Conservation (phyloP, 2,797 vertebrate species). For the Capromys pilorides region DNA sequence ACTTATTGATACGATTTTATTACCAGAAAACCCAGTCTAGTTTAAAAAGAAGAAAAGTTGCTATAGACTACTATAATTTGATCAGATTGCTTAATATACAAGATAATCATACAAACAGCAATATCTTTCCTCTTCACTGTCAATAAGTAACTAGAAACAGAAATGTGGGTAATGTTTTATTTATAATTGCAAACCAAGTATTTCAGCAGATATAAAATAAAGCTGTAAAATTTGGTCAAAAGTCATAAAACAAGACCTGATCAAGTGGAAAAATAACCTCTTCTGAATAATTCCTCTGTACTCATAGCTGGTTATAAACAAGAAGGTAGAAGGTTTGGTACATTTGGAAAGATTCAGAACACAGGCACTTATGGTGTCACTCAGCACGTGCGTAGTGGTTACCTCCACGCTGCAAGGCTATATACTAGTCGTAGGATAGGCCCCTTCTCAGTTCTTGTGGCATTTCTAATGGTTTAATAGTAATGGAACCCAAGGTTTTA, state of each 20-base stretch:
- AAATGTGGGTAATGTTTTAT: neutral
- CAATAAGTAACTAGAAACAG: conserved; percentile 17
- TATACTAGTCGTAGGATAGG: neutral
- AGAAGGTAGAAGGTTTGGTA: neutral
- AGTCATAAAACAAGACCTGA: neutral
- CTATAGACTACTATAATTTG: neutral
- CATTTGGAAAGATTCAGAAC: conserved; percentile 23
- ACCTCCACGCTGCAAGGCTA: neutral
- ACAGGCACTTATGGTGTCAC: neutral
- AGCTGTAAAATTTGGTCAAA: neutral
- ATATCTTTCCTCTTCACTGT: neutral
- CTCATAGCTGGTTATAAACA: conserved; percentile 5
- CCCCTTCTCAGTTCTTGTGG: neutral
- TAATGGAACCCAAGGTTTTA: neutral
- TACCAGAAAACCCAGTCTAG: neutral
- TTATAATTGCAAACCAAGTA: neutral
- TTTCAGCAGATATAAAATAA: conserved; percentile 32
- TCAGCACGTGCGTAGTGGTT: neutral
- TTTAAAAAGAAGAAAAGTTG: neutral
- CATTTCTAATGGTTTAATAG: neutral
- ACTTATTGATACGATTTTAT: neutral
- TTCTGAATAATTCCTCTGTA: neutral
- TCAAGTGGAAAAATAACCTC: neutral
- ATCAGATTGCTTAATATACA: neutral
- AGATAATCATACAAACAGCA: neutral